Conservation (phyloP, 2,797 vertebrate species). For the Corythornis leucogaster region DNA sequence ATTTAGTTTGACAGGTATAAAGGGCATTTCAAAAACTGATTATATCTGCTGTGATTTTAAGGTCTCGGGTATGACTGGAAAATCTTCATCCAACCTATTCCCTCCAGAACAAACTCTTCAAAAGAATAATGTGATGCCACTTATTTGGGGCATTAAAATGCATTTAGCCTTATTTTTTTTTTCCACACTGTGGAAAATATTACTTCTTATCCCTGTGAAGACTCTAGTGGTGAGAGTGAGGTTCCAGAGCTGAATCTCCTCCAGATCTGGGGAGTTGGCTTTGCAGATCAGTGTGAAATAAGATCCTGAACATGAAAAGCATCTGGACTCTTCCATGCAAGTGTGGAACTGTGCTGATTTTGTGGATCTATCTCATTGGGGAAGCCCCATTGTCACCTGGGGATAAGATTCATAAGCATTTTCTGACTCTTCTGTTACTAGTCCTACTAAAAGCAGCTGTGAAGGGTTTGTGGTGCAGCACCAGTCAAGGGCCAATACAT, state of each 20-base stretch:
- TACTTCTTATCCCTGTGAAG: background rate
- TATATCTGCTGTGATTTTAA: constrained; percentile 68
- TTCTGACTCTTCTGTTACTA: background rate
- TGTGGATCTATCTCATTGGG: background rate
- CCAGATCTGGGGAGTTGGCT: background rate
- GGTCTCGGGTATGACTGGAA: constrained; percentile 57
- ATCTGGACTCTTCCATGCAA: background rate
- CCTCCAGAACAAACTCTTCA: constrained; percentile 36
- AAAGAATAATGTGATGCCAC: constrained; percentile 18
- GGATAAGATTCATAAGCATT: constrained; percentile 1
- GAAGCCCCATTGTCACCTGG: background rate
- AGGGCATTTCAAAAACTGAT: constrained; percentile 75
- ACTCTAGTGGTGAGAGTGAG: background rate
- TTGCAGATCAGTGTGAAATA: background rate
- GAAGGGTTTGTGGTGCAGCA: background rate
- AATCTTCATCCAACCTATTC: constrained; percentile 44
- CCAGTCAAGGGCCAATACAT: background rate
- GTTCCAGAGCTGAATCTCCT: background rate
- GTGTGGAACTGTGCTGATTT: background rate
- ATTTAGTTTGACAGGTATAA: constrained; percentile 75
- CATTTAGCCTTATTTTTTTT: background rate
- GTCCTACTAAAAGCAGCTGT: background rate
- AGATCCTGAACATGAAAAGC: background rate
- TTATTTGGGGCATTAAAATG: background rate
- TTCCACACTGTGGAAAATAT: background rate